phyloP scores from a whole-genome alignment of 2,888 invertebrate genomes.

The Pseudoips prasinana region DNA sequence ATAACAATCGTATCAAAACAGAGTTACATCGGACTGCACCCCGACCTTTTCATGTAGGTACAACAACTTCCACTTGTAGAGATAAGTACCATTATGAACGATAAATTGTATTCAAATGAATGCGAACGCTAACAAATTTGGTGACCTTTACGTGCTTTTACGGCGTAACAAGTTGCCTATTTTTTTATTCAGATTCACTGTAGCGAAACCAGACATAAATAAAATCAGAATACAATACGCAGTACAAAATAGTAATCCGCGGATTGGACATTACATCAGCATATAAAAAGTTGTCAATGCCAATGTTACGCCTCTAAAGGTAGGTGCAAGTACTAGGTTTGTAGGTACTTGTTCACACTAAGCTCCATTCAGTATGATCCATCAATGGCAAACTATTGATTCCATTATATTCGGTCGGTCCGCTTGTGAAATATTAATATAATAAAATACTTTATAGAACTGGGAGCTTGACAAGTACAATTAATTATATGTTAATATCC shows the following conservation, averaged over 20 bases:
- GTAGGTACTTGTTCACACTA: slow-evolving; percentile 29
- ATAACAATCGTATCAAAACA: slow-evolving; percentile 46
- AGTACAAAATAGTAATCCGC: slow-evolving; percentile 47
- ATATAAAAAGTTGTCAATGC: slow-evolving; percentile 66
- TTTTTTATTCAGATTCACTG: slow-evolving; percentile 50
- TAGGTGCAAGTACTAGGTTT: slow-evolving; percentile 14
- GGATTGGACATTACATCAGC: slow-evolving; percentile 60
- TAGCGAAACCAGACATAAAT: slow-evolving; percentile 61
- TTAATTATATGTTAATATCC: too few species aligned
- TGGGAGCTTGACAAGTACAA: too few species aligned
- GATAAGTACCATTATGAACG: slow-evolving; percentile 12
- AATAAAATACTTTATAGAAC: too few species aligned
- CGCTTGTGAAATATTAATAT: too few species aligned
- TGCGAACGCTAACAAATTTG: slow-evolving; percentile 29
- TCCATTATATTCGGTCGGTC: too few species aligned
- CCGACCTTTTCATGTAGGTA: slow-evolving; percentile 18
- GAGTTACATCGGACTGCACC: slow-evolving; percentile 27
- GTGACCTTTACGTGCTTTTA: slow-evolving; percentile 48
- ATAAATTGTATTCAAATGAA: slow-evolving; percentile 26
- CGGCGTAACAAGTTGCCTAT: slow-evolving; percentile 39
- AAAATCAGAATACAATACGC: slow-evolving; percentile 61
- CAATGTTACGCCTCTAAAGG: slow-evolving; percentile 57
- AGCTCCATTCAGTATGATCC: slow-evolving; percentile 45
- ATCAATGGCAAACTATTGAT: not conserved
- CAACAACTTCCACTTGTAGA: slow-evolving; percentile 14